Percentiles rank a stretch among this genome's conserved stretches.
Evolutionary conservation across 2,888 invertebrate species (phyloP).

Genomic region (Xanthostigma xanthostigma): DNA sequence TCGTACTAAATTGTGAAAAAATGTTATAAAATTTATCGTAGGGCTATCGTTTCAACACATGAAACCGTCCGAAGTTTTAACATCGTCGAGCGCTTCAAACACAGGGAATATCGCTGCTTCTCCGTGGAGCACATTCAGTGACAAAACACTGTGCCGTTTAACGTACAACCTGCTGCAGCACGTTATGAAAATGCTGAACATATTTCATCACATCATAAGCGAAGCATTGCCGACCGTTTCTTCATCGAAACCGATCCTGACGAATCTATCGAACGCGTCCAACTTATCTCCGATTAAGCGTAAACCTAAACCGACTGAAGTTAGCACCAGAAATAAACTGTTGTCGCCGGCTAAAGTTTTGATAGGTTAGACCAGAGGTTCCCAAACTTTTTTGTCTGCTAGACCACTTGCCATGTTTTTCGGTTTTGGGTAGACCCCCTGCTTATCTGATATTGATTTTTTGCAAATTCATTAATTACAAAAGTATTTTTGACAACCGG

Average conservation of each 20-base stretch:
- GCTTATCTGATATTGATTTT: no score
- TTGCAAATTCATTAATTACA: no score
- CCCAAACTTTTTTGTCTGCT: no score
- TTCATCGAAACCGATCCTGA: conserved; percentile 36
- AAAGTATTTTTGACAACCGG: no score
- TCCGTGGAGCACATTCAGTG: conserved; percentile 28
- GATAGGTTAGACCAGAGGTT: no score
- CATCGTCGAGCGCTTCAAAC: conserved; percentile 3
- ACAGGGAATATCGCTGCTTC: conserved; percentile 1
- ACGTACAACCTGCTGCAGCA: conserved; percentile 40
- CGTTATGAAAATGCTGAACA: conserved; percentile 53
- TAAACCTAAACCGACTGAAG: conserved; percentile 28
- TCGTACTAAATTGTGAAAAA: background rate
- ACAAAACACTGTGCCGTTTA: conserved; percentile 22
- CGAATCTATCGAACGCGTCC: conserved; percentile 33
- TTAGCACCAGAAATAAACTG: conserved; percentile 21
- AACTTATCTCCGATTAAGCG: conserved; percentile 30
- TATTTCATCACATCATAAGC: conserved; percentile 60
- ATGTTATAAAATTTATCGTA: conserved; percentile 3
- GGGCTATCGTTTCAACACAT: conserved; percentile 14
- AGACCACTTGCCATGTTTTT: no score
- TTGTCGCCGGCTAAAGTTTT: conserved; percentile 15
- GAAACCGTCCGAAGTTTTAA: conserved; percentile 8
- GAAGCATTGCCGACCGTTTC: conserved; percentile 41
- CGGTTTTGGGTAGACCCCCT: no score